Base-by-base conservation (phyloP, 2,797 vertebrate species). In the Rallus crepitans region DNA sequence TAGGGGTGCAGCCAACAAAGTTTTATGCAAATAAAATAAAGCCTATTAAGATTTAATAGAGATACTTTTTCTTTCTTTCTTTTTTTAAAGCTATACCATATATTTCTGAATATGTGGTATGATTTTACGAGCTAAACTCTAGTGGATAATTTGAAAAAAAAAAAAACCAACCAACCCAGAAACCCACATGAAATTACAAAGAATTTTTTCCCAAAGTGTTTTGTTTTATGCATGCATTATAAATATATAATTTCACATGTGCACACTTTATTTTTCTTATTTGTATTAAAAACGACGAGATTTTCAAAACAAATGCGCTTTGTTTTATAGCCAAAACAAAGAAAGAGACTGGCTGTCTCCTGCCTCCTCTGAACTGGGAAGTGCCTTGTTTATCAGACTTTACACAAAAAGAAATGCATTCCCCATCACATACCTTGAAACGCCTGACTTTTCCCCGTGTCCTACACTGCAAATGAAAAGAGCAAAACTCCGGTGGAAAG, bases 291-390 rank as follows among this genome's bases (percentile, higher is more conserved):
- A 86, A 45, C 12, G 8, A 7, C 24, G 68, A 33, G 4, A 37
- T 78, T 81, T 82, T 63, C 2, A 1, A 65, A 57, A 23, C 4
- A 61, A 77, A 47, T 16, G 2, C 5, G 23, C 33, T 78, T 63
- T 55, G 9, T 8, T 84, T 93, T 35, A 57, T 6, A 50, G 24
- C 15, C 64, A 7, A 82, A 82, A 19, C 12, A 28, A 56, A 69
- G 31, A 31, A 19, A 47, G 11, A 16, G 28, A 18, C 14, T 0
- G 0, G 3, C 14, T 7, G 7, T 39, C 17, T 37, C 6, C 15
- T 64, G 16, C 53, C 12, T 73, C 28, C 5, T 27, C 15, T 19
- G 18, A 69, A 11, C 14, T 5, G 31, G 47, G 40, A 57, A 66
- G 9, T 1, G 14, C 6, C 30, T 86, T 48, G 4, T 75, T 91